Evolutionary conservation across 1,140 invertebrate species (phyloP).

Genomic region (Drosophila kepulauana): DNA sequence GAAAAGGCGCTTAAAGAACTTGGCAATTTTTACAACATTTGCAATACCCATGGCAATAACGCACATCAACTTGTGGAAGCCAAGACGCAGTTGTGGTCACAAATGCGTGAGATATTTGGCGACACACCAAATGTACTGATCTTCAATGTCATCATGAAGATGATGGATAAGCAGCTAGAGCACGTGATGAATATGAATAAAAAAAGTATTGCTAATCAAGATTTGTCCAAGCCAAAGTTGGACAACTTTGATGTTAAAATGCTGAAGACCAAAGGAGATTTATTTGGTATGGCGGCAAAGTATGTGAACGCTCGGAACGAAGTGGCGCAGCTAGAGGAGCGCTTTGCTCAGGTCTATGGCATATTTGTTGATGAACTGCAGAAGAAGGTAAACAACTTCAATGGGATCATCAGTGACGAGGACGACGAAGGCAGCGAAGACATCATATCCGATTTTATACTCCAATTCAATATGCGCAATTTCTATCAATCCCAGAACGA

Average conservation of each 20-base stretch:
- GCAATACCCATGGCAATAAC: conserved; percentile 37
- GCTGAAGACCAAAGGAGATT: conserved; percentile 68
- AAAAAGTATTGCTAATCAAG: not conserved
- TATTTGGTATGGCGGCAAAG: conserved; percentile 67
- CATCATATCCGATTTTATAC: conserved; percentile 71
- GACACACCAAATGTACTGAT: conserved; percentile 71
- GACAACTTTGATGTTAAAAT: conserved; percentile 67
- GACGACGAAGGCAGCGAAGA: conserved; percentile 56
- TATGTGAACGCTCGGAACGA: conserved; percentile 57
- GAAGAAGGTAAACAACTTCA: conserved; percentile 69
- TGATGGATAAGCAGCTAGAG: conserved; percentile 77
- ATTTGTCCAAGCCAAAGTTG: conserved; percentile 45
- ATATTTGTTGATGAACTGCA: conserved; percentile 68
- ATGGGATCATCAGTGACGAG: conserved; percentile 46
- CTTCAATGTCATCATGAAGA: conserved; percentile 68
- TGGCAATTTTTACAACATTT: conserved; percentile 66
- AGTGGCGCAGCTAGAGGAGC: conserved; percentile 52
- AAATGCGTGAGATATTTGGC: conserved; percentile 69
- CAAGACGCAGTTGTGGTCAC: conserved; percentile 65
- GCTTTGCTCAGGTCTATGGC: conserved; percentile 58
- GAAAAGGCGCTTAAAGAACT: conserved; percentile 70
- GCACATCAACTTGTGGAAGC: conserved; percentile 41
- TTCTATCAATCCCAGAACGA: conserved; percentile 71
- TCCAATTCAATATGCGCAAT: conserved; percentile 71
- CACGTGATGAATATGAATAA: conserved; percentile 64